Evolutionary conservation across 2,113 vertebrate genomes (phyloP).

Genomic region (Epinephelus lanceolatus): DNA sequence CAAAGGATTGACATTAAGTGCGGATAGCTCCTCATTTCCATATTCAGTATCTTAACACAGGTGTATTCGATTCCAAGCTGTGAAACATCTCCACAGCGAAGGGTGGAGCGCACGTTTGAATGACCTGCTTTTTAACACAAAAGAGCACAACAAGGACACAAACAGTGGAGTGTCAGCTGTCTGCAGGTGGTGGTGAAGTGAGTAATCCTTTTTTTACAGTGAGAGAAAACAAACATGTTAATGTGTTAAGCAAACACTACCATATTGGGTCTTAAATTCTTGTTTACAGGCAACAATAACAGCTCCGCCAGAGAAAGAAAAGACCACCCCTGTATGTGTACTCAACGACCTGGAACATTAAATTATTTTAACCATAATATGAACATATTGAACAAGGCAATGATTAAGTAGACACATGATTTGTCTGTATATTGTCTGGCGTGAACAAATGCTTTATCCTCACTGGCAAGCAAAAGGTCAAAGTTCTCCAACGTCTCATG

Average conservation of each 20-base stretch:
- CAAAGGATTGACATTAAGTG: conserved; percentile 37
- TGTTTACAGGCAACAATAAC: conserved; percentile 6
- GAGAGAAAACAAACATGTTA: conserved; percentile 25
- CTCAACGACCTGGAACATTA: not conserved
- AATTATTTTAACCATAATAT: conserved; percentile 25
- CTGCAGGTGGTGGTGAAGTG: conserved; percentile 11
- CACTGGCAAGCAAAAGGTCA: conserved; percentile 52
- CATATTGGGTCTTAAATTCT: conserved; percentile 25
- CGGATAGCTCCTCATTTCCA: conserved; percentile 40
- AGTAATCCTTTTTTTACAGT: conserved; percentile 16
- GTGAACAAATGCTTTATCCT: conserved; percentile 17
- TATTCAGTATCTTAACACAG: conserved; percentile 18
- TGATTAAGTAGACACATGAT: conserved; percentile 46
- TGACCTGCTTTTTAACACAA: conserved; percentile 35
- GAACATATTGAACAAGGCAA: conserved; percentile 30
- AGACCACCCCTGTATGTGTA: not conserved
- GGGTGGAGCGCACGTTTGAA: conserved; percentile 34
- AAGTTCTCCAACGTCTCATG: conserved; percentile 65
- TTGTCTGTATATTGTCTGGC: conserved; percentile 12
- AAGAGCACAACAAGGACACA: conserved; percentile 18
- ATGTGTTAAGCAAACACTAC: conserved; percentile 26
- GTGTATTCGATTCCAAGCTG: not conserved
- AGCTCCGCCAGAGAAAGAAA: not conserved
- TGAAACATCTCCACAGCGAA: conserved; percentile 6
- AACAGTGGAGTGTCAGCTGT: not conserved